Base-by-base conservation (phyloP, 1,140 invertebrate species). In the Cyphomyrmex costatus region DNA sequence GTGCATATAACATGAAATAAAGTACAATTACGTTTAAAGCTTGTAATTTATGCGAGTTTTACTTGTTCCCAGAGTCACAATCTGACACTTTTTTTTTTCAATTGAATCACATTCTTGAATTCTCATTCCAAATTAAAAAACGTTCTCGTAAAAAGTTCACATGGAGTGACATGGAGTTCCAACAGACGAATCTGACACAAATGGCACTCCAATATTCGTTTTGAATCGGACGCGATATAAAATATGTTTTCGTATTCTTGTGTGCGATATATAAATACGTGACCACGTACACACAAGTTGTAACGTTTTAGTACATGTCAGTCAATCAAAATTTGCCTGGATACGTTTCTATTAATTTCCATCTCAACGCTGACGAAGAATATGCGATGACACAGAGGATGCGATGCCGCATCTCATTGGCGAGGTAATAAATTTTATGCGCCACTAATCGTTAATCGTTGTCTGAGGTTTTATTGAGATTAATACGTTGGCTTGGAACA, bases 381-480 rank as follows among this genome's bases (percentile, higher is more conserved):
- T 24, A 21, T 21, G 51, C 46, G 30, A 80, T 70, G 63, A 80
- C 24, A 60, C 42, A 30, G 42, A 33, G 10, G 51, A 42, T n/a
- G n/a, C n/a, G n/a, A 21, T 12, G 12, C n/a, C n/a, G 51, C 65
- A 30, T 33, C 53, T 76, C 24, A 49, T 60, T 60, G 53, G 19
- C 36, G 66, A 36, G 66, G 27, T 73, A 73, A 82, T 82, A 82
- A 82, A 82, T 82, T 73, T 60, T 12, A 36, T 82, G 66, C 36
- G 53, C 36, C 53, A 19, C 66, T 60, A 60, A 82, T 82, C 19
- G 65, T 60, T 36, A 65, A 65, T 46, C 21, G 42, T n/a, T n/a
- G 33, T 1, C 66, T n/a, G 12, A 14, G 36, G 27, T 73, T 82
- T 82, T 21, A n/a, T 24, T 12, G 42, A 53, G 36, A 82, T 82